These are phyloP conservation scores for Stegastes partitus DNA, from an alignment of 2,113 vertebrate genomes.

Conservation along the genomic window DNA sequence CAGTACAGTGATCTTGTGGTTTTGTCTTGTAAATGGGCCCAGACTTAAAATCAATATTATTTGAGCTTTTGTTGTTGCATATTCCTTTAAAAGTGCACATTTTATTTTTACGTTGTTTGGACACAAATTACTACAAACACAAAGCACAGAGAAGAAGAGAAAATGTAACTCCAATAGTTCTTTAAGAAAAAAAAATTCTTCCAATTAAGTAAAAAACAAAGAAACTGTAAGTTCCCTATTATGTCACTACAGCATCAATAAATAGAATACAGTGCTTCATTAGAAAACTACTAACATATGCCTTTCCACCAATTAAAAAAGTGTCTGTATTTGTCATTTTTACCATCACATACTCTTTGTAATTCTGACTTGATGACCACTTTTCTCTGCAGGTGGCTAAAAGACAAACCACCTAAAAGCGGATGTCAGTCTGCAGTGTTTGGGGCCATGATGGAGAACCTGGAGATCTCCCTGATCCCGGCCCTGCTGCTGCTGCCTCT, in stretches of 20 bases:
- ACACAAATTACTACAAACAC: too few relatives aligned
- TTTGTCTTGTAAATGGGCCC: background rate
- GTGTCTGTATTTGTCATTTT: too few relatives aligned
- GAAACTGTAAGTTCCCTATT: too few relatives aligned
- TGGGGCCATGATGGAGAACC: constrained; percentile 85
- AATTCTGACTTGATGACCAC: background rate
- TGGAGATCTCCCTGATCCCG: constrained; percentile 91
- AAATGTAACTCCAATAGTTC: too few relatives aligned
- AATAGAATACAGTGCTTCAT: too few relatives aligned
- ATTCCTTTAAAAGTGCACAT: background rate
- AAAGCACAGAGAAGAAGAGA: too few relatives aligned
- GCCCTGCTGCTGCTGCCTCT: constrained; percentile 91
- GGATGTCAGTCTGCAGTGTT: constrained; percentile 84
- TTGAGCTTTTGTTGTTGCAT: background rate
- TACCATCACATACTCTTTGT: background rate
- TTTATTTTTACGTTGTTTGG: too few relatives aligned
- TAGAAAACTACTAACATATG: too few relatives aligned
- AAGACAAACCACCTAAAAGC: constrained; percentile 79
- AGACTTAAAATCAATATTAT: background rate
- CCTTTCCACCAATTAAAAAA: too few relatives aligned
- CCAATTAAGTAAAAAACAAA: too few relatives aligned
- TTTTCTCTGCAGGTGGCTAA: constrained; percentile 88
- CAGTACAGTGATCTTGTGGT: background rate
- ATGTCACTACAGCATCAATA: too few relatives aligned
- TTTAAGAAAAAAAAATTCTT: too few relatives aligned